Evolutionary conservation across 2,888 invertebrate genomes (phyloP), one percentile per base, ranked within the genome.

Genomic region (Diplazon laetatorius): DNA sequence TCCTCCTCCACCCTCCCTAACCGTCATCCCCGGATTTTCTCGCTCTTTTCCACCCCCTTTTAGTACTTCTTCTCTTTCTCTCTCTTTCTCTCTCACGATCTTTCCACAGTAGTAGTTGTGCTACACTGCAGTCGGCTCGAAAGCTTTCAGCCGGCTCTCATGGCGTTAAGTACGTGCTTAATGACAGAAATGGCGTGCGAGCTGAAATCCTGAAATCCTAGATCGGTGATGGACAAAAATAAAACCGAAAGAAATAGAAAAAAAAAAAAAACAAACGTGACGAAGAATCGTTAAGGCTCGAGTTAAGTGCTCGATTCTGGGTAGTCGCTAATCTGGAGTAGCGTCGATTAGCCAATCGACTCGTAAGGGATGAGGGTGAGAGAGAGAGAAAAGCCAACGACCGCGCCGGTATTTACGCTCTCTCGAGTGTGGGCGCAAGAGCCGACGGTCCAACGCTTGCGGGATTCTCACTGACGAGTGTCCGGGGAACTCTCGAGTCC

Each of bases 341-440:
- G 82, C 84, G 84, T 83, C 85, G 85, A 85, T 87, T 85, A 84
- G 84, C 81, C 84, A 82, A 86, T 87, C 86, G 85, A 85, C 77
- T 75, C 77, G 52, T 46, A 72, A 60, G 52, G 39, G 69, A 30
- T 25, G 70, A 59, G 66, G 50, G n/a, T n/a, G n/a, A n/a, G n/a
- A n/a, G n/a, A n/a, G n/a, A n/a, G n/a, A n/a, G n/a, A n/a, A n/a
- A 44, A 63, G 46, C 25, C 44, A 37, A 16, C 50, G 60, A n/a
- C n/a, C n/a, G 46, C 59, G 63, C 12, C 25, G 55, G 74, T 74
- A 74, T 74, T 78, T 78, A 78, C 78, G 70, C 78, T 69, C 78
- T 70, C 74, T 78, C 65, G 63, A 52, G 18, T 46, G 39, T 57
- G 59, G 65, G 44, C 59, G 73, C 48, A 57, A n/a, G 57, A 69